Base-by-base conservation (phyloP, 2,888 invertebrate species). In the Drosophila silvestris region DNA sequence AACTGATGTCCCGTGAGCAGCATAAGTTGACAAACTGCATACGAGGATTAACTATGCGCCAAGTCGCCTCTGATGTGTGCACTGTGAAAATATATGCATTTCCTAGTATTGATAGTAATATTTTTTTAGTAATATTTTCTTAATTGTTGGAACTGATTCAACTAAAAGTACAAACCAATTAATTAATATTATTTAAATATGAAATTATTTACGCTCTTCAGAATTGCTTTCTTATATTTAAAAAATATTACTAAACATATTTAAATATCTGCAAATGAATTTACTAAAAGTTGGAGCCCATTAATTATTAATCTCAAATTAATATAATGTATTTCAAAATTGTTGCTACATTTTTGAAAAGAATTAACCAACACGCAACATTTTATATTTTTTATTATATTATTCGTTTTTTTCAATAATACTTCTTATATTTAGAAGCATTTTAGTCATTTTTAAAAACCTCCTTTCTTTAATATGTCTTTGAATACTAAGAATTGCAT, bases 21-120 rank as follows among this genome's bases (percentile, higher is more conserved):
- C 70, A 60, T 64, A 69, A 69, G 70, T 61, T 68, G 72, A 70
- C 79, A 79, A 79, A 84, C 69, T 77, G 79, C 70, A 68, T 58
- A 52, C 56, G 37, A 28, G n/a, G 41, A 6, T 39, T 60, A 53
- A 12, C 39, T 58, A 19, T 44, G 44, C 53, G 53, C 9, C 47
- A 32, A n/a, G 61, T 53, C 30, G 12, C 26, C 22, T 16, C 37
- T 19, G 12, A 32, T 67, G 26, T 26, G 6, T 61, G 22, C 57
- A 26, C 47, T 26, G 28, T 9, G 16, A 26, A 26, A 47, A 57
- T 39, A 9, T 39, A 30, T 5, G 37, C 54, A 37, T 41, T 44
- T 12, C 12, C 12, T 44, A 12, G 44, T 9, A 26, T 26, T 47
- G 26, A 16, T 47, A 5, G n/a, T n/a, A n/a, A n/a, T n/a, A n/a